Percentiles rank a stretch among this genome's conserved stretches.
Evolutionary conservation across 2,113 vertebrate species (phyloP).

Genomic region (Erpornis zantholeuca): DNA sequence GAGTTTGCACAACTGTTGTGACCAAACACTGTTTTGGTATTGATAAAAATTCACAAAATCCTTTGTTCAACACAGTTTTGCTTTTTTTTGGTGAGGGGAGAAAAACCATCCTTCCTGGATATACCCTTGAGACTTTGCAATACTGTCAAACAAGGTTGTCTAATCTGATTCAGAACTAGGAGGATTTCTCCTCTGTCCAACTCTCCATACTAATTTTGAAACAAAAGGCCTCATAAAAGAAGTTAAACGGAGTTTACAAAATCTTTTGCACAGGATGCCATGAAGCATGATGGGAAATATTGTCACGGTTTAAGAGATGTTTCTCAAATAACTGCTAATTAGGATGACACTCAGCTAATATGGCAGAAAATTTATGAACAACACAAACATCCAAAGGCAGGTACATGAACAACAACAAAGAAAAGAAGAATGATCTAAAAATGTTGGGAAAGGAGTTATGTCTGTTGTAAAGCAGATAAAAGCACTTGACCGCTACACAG

Average conservation of each 20-base stretch:
- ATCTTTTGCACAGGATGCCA: conserved; percentile 53
- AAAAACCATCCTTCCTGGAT: not conserved
- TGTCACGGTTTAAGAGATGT: conserved; percentile 66
- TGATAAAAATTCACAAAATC: not conserved
- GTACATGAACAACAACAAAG: conserved; percentile 59
- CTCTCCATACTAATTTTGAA: not conserved
- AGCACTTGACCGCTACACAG: conserved; percentile 62
- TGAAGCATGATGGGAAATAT: conserved; percentile 76
- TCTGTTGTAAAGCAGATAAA: conserved; percentile 64
- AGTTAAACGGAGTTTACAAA: not conserved
- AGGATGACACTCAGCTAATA: conserved; percentile 13
- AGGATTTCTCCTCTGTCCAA: not conserved
- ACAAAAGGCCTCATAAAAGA: not conserved
- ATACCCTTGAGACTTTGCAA: not conserved
- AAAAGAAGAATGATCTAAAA: conserved; percentile 52
- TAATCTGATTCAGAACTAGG: not conserved
- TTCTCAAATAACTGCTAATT: conserved; percentile 42
- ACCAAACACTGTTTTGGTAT: not conserved
- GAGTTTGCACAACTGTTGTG: not conserved
- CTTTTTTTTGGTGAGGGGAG: not conserved
- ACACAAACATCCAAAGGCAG: conserved; percentile 57
- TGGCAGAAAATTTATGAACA: conserved; percentile 45
- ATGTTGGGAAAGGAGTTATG: conserved; percentile 60
- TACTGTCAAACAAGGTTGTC: not conserved
- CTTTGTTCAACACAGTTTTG: not conserved